These are phyloP conservation scores for Neoniphon sammara DNA, from an alignment of 2,797 vertebrate genomes.

Conservation along the genomic window DNA sequence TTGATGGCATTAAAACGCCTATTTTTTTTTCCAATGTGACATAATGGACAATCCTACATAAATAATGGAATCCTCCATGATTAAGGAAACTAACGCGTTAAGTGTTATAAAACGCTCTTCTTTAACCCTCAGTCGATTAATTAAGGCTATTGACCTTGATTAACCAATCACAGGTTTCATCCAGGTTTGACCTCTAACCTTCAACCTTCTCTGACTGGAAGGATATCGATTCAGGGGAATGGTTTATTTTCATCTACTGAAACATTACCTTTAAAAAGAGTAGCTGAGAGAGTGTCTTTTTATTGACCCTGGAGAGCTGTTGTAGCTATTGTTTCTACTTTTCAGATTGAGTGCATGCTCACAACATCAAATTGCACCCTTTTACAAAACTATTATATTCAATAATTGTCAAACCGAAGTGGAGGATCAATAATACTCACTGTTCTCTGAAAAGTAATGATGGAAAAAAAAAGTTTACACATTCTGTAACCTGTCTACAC, in stretches of 20 bases:
- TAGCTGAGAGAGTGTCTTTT: conserved; percentile 71
- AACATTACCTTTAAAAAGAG: conserved; percentile 61
- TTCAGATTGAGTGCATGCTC: conserved; percentile 56
- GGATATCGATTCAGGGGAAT: conserved; percentile 74
- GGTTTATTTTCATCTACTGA: conserved; percentile 63
- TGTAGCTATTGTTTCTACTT: conserved; percentile 64
- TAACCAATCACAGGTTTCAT: conserved; percentile 75
- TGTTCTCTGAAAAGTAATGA: conserved; percentile 66
- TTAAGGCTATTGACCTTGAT: conserved; percentile 81
- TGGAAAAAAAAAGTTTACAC: conserved; percentile 42
- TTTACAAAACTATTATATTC: conserved; percentile 77
- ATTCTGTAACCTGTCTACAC: conserved; percentile 22
- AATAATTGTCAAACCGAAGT: conserved; percentile 75
- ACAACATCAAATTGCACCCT: conserved; percentile 56
- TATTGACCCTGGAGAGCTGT: conserved; percentile 62
- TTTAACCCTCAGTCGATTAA: conserved; percentile 77
- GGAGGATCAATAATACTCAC: conserved; percentile 66
- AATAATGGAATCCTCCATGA: conserved; percentile 84
- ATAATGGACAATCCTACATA: conserved; percentile 82
- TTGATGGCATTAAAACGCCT: conserved; percentile 81
- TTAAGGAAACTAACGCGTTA: conserved; percentile 78
- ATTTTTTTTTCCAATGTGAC: conserved; percentile 75
- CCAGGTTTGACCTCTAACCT: conserved; percentile 78
- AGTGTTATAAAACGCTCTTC: conserved; percentile 73
- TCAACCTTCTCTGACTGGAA: conserved; percentile 71